These are phyloP conservation scores for Drosophila rellima DNA, from an alignment of 2,888 invertebrate species.

Conservation along the genomic window DNA sequence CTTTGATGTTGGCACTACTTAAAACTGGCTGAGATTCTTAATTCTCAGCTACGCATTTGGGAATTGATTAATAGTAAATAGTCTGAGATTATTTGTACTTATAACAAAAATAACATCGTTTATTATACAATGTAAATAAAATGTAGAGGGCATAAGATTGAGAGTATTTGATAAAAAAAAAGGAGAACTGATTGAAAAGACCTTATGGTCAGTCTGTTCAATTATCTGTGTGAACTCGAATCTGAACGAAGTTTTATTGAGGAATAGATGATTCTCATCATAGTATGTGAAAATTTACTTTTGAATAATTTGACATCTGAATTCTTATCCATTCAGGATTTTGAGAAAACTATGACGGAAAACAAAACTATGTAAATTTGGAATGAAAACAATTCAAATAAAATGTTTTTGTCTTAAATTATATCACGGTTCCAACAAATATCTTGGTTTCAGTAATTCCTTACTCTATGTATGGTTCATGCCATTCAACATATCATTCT, in stretches of 20 bases:
- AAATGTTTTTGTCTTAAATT: too few relatives aligned
- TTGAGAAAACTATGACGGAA: too few relatives aligned
- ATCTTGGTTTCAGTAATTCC: too few relatives aligned
- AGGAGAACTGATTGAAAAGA: neutral
- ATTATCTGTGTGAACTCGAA: neutral
- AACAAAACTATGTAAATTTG: too few relatives aligned
- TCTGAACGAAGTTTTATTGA: neutral
- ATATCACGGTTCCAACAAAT: too few relatives aligned
- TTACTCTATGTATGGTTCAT: too few relatives aligned
- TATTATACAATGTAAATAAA: neutral
- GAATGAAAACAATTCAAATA: too few relatives aligned
- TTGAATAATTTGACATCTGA: too few relatives aligned
- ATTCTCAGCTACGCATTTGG: neutral
- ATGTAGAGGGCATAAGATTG: neutral
- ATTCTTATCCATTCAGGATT: too few relatives aligned
- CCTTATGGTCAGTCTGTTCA: neutral
- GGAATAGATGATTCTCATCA: neutral
- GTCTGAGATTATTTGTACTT: conserved; percentile 9
- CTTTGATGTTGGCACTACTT: neutral
- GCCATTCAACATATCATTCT: too few relatives aligned
- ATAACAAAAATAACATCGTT: neutral
- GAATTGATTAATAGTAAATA: conserved; percentile 18
- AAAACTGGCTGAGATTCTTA: neutral
- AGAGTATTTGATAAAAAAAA: neutral
- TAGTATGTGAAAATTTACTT: too few relatives aligned